Conservation (phyloP, 2,797 vertebrate genomes). For the Sebastes nivosus region DNA sequence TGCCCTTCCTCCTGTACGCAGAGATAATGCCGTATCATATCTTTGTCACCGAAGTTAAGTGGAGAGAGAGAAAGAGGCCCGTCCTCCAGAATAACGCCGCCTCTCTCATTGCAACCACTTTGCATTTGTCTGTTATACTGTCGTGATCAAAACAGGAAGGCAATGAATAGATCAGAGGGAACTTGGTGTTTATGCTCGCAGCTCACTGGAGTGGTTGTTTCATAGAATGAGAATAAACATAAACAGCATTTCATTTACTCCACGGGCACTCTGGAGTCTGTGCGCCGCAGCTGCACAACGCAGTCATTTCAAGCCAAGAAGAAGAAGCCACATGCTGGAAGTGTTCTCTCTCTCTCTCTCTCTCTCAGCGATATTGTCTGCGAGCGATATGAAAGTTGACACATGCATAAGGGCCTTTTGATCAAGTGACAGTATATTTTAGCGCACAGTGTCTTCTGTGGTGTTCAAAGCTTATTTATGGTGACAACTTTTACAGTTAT, state of each 20-base stretch:
- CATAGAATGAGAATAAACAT: conserved; percentile 47
- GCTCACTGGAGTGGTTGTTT: conserved; percentile 30
- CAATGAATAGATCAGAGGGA: conserved; percentile 40
- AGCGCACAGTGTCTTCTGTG: conserved; percentile 4
- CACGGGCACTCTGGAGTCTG: conserved; percentile 9
- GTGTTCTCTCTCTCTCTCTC: not conserved
- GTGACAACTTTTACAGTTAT: conserved; percentile 1
- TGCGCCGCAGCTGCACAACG: not conserved
- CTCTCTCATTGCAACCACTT: conserved; percentile 38
- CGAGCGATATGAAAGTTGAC: conserved; percentile 36
- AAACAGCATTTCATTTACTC: conserved; percentile 51
- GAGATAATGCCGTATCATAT: conserved; percentile 48
- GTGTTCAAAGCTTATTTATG: conserved; percentile 4
- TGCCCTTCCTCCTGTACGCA: conserved; percentile 1
- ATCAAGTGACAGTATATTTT: conserved; percentile 43
- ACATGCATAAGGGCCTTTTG: conserved; percentile 21
- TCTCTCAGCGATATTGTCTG: conserved; percentile 4
- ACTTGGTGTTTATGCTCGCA: conserved; percentile 31
- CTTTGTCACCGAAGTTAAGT: conserved; percentile 53
- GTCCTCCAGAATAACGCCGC: conserved; percentile 17
- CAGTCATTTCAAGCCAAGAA: conserved; percentile 22
- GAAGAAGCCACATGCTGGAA: not conserved
- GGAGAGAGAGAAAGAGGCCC: conserved; percentile 4
- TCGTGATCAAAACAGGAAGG: conserved; percentile 49
- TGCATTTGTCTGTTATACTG: conserved; percentile 45